Percentiles rank a stretch among this genome's conserved stretches.
Evolutionary conservation across 2,113 vertebrate genomes (phyloP).

Genomic region (Myotis davidii): DNA sequence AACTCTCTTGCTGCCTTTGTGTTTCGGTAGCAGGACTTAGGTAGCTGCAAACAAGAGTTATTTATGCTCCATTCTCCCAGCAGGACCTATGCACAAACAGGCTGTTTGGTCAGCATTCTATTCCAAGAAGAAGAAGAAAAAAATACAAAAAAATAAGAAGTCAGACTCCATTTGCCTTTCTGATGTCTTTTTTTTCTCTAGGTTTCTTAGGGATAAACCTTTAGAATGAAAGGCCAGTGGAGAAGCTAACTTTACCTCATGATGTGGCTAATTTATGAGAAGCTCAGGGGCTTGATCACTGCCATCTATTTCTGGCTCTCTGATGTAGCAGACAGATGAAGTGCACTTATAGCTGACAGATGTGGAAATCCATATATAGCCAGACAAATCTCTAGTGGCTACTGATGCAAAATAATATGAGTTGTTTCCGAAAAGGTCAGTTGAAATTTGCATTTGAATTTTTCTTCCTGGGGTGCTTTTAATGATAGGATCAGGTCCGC

Average conservation of each 20-base stretch:
- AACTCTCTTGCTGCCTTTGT: background rate
- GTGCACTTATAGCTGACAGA: conserved; percentile 79
- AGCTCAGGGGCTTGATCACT: conserved; percentile 73
- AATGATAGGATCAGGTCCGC: conserved; percentile 53
- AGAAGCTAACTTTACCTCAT: conserved; percentile 70
- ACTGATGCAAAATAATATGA: conserved; percentile 76
- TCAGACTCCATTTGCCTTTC: conserved; percentile 50
- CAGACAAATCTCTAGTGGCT: conserved; percentile 71
- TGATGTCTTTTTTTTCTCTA: background rate
- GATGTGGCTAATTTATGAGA: conserved; percentile 71
- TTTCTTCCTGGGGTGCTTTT: conserved; percentile 70
- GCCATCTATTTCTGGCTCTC: conserved; percentile 73
- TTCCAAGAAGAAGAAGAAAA: background rate
- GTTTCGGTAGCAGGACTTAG: conserved; percentile 38
- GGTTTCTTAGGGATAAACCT: conserved; percentile 58
- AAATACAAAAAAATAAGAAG: background rate
- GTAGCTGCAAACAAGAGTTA: conserved; percentile 57
- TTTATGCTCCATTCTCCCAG: conserved; percentile 53
- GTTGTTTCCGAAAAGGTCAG: conserved; percentile 72
- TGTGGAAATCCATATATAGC: conserved; percentile 77
- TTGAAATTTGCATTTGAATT: conserved; percentile 72
- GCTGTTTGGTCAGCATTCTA: conserved; percentile 54
- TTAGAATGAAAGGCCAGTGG: conserved; percentile 51
- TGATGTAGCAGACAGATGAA: conserved; percentile 78
- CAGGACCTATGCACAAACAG: conserved; percentile 35